Percentiles rank a stretch among this genome's conserved stretches.
phyloP scores from a whole-genome alignment of 2,888 invertebrate genomes.

The Agriopis aurantiaria region DNA sequence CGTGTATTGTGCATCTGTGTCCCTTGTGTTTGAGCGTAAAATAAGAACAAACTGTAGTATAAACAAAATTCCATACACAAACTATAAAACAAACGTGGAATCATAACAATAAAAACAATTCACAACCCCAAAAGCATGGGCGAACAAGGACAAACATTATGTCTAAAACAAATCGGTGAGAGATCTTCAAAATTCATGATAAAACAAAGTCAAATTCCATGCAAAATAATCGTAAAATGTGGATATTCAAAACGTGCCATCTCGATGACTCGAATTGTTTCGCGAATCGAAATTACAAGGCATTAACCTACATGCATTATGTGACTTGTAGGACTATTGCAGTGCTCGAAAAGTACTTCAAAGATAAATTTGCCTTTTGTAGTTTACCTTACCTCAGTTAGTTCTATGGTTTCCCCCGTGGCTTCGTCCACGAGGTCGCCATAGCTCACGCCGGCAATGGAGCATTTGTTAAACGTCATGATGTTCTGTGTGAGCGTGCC shows the following conservation, averaged over 20 bases:
- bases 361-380: not conserved
- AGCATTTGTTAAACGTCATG: constrained; percentile 99
- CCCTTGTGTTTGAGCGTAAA: constrained; percentile 21
- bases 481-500: constrained; percentile 99
- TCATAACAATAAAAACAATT: constrained; percentile 60
- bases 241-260: constrained; percentile 57
- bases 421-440: constrained; percentile 96
- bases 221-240: constrained; percentile 57
- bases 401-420: constrained; percentile 95
- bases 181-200: constrained; percentile 29
- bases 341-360: constrained; percentile 45
- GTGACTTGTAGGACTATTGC: constrained; percentile 45
- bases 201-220: constrained; percentile 65
- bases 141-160: constrained; percentile 58
- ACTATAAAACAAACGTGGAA: constrained; percentile 59
- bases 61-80: constrained; percentile 56
- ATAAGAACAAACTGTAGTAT: constrained; percentile 36
- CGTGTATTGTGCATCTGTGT: constrained; percentile 26
- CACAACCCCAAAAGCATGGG: constrained; percentile 66
- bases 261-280: constrained; percentile 44
- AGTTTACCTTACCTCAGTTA: constrained; percentile 90
- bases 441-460: constrained; percentile 96
- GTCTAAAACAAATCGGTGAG: constrained; percentile 21
- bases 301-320: constrained; percentile 61
- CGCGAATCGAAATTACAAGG: constrained; percentile 48